Evolutionary conservation across 2,797 vertebrate genomes (phyloP).

Genomic region (Philypnodon macrostomus): DNA sequence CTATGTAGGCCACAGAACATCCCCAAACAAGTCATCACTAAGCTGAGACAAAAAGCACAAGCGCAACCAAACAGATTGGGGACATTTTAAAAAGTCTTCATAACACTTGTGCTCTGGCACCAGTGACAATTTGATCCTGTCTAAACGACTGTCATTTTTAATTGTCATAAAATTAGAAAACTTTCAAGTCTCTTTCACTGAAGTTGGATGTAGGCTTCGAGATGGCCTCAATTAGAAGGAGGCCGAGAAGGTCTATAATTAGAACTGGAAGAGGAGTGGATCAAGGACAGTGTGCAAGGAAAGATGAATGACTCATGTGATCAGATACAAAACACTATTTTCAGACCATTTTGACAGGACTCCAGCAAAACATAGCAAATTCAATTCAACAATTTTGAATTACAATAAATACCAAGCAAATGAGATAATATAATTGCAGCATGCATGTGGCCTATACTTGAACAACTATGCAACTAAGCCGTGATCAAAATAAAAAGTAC

Average conservation of each 20-base stretch:
- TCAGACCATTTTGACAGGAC: constrained; percentile 49
- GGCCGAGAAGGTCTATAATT: constrained; percentile 75
- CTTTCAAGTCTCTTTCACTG: constrained; percentile 29
- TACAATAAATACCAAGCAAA: constrained; percentile 14
- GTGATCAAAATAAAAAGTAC: constrained; percentile 43
- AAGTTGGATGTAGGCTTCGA: constrained; percentile 68
- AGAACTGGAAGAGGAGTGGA: constrained; percentile 62
- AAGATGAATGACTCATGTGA: constrained; percentile 65
- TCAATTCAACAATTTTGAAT: background rate
- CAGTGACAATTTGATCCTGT: background rate
- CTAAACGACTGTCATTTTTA: constrained; percentile 8
- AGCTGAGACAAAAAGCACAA: constrained; percentile 10
- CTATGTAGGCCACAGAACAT: constrained; percentile 65
- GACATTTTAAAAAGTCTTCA: constrained; percentile 8
- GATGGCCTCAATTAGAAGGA: constrained; percentile 81
- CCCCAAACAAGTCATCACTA: constrained; percentile 41
- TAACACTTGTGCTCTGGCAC: background rate
- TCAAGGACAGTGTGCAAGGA: constrained; percentile 67
- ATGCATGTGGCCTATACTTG: background rate
- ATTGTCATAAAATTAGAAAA: constrained; percentile 19
- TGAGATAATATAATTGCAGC: constrained; percentile 11
- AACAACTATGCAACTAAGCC: constrained; percentile 14
- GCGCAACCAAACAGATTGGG: constrained; percentile 33
- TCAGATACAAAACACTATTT: no score
- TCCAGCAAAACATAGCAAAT: background rate